A percentile compares a stretch with the other conserved stretches of the same genome.
Conservation (phyloP, 2,888 invertebrate genomes). For the Drosophila quinaria region DNA sequence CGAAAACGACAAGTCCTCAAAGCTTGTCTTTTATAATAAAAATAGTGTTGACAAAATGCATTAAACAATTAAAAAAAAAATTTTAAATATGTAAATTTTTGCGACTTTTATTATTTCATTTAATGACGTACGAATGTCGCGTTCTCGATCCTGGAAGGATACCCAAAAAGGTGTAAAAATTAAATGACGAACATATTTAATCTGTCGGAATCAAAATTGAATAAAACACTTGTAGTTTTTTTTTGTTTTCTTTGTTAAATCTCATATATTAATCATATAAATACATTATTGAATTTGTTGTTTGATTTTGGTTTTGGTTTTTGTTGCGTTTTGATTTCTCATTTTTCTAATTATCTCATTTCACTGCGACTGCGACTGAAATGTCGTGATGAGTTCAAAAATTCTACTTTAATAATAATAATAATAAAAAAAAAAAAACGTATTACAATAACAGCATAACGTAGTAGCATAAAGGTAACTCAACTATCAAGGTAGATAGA, state of each 20-base stretch:
- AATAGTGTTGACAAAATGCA: too few species aligned
- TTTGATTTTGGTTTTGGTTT: conserved; percentile 33
- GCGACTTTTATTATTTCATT: too few species aligned
- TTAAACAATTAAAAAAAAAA: too few species aligned
- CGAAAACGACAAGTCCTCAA: too few species aligned
- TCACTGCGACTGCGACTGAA: conserved; percentile 43
- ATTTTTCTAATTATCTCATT: conserved; percentile 26
- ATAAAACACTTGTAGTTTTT: neutral
- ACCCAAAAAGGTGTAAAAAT: too few species aligned
- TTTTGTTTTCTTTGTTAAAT: conserved; percentile 66
- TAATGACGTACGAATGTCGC: too few species aligned
- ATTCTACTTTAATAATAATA: conserved; percentile 76
- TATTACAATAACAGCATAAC: conserved; percentile 80
- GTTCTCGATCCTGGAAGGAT: too few species aligned
- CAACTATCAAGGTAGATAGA: conserved; percentile 79
- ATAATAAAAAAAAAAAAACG: conserved; percentile 76
- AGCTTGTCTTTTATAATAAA: too few species aligned
- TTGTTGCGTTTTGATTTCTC: conserved; percentile 33
- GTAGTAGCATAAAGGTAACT: conserved; percentile 74
- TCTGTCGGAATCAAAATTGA: neutral
- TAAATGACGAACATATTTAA: too few species aligned
- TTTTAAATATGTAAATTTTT: too few species aligned
- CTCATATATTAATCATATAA: conserved; percentile 78
- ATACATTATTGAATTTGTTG: conserved; percentile 76
- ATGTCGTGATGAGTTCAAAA: conserved; percentile 55